Percentiles rank a stretch among this genome's conserved stretches.
Conservation (phyloP, 1,140 invertebrate species). For the Semibalanus balanoides region DNA sequence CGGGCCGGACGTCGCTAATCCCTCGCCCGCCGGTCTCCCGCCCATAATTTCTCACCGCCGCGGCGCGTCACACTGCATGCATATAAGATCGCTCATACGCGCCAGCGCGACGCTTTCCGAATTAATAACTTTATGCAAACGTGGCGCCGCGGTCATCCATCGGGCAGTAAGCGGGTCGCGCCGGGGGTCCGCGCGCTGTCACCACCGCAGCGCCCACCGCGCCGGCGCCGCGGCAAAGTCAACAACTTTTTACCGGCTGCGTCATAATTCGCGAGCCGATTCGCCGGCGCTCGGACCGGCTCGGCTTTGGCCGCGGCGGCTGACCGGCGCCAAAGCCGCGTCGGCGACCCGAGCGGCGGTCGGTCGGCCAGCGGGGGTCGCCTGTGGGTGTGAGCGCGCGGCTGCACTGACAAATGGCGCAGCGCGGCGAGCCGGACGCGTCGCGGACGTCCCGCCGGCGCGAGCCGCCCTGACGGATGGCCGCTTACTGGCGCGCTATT, state of each 20-base stretch:
- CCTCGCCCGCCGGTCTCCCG: too few relatives aligned
- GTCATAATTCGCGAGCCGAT: neutral
- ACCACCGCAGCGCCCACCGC: neutral
- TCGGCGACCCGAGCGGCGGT: too few relatives aligned
- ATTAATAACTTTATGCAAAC: conserved; percentile 3
- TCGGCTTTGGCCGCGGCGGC: neutral
- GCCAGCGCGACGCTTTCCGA: neutral
- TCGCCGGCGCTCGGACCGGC: too few relatives aligned
- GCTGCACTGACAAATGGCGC: neutral
- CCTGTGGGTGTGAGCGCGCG: neutral
- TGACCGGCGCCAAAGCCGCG: neutral
- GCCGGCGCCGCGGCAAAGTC: neutral
- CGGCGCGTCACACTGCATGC: neutral
- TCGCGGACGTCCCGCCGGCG: neutral
- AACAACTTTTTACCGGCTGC: neutral
- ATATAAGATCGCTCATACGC: neutral
- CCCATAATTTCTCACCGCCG: neutral
- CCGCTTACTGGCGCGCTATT: neutral
- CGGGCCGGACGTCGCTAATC: neutral
- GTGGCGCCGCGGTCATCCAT: neutral
- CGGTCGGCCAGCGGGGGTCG: neutral
- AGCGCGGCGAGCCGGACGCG: neutral
- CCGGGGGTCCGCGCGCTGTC: neutral
- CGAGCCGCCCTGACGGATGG: neutral
- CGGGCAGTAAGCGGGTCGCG: too few relatives aligned